phyloP scores from a whole-genome alignment of 2,888 invertebrate genomes.

The Pocota personata region DNA sequence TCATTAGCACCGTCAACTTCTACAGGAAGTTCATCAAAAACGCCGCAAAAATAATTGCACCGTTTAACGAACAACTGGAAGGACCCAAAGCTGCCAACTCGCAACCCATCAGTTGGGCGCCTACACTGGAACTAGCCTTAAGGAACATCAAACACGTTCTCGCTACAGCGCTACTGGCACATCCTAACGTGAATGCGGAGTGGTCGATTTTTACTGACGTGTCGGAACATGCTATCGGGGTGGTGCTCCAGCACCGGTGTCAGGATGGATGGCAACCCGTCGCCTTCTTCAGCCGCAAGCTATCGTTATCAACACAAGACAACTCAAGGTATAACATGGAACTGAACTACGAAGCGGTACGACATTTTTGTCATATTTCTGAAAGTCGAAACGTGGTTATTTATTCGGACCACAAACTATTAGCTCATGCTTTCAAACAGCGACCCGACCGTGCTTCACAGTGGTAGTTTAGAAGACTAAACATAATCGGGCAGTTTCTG shows the following conservation, averaged over 20 bases:
- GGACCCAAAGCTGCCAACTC: background rate
- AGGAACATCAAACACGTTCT: background rate
- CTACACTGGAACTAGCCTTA: background rate
- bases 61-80: background rate
- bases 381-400: constrained; percentile 4
- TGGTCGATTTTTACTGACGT: constrained; percentile 32
- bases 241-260: constrained; percentile 6
- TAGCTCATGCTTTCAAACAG: constrained; percentile 19
- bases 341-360: constrained; percentile 15
- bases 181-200: constrained; percentile 19
- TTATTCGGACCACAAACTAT: constrained; percentile 14
- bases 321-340: constrained; percentile 11
- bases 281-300: constrained; percentile 33
- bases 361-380: background rate
- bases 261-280: constrained; percentile 25
- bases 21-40: constrained; percentile 43
- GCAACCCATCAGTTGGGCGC: background rate
- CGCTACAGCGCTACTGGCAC: background rate
- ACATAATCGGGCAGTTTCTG: background rate
- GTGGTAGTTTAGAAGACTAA: constrained; percentile 14
- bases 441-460: constrained; percentile 4
- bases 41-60: constrained; percentile 7
- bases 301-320: constrained; percentile 7
- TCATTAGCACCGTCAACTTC: constrained; percentile 55
- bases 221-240: constrained; percentile 36